Conservation (phyloP, 2,113 vertebrate species). For the Emydura subglobosa region DNA sequence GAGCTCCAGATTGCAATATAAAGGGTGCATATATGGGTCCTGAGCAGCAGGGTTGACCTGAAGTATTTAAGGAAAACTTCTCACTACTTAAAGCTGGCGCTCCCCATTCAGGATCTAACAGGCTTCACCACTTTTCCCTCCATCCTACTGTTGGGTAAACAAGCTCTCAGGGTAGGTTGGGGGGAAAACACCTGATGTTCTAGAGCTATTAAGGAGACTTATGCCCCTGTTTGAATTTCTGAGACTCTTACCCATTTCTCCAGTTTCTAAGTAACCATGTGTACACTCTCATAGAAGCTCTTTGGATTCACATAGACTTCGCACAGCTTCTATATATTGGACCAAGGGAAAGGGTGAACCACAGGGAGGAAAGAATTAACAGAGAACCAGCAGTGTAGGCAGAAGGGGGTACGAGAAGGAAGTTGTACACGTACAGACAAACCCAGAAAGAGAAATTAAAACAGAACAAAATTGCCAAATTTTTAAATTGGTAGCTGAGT, state of each 20-base stretch:
- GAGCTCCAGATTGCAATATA: neutral
- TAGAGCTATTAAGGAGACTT: neutral
- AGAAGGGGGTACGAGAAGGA: too few relatives aligned
- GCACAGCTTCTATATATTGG: too few relatives aligned
- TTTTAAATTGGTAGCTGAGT: neutral
- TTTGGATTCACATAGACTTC: too few relatives aligned
- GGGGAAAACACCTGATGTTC: neutral
- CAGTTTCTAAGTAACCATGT: too few relatives aligned
- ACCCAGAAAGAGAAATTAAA: neutral
- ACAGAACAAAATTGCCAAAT: neutral
- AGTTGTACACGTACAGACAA: neutral
- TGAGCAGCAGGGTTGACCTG: neutral
- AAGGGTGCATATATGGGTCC: neutral
- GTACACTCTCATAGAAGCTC: too few relatives aligned
- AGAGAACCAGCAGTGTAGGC: neutral
- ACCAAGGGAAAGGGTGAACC: neutral
- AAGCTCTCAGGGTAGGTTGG: neutral
- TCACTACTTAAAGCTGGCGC: neutral
- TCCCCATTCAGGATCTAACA: neutral
- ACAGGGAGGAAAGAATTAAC: neutral
- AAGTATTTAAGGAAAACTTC: neutral
- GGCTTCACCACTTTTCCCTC: accelerated
- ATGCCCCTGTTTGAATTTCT: neutral
- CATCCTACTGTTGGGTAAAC: neutral
- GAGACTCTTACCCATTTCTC: too few relatives aligned